Base-by-base conservation (phyloP, 1,140 invertebrate species). In the Drosophila sturtevanti region DNA sequence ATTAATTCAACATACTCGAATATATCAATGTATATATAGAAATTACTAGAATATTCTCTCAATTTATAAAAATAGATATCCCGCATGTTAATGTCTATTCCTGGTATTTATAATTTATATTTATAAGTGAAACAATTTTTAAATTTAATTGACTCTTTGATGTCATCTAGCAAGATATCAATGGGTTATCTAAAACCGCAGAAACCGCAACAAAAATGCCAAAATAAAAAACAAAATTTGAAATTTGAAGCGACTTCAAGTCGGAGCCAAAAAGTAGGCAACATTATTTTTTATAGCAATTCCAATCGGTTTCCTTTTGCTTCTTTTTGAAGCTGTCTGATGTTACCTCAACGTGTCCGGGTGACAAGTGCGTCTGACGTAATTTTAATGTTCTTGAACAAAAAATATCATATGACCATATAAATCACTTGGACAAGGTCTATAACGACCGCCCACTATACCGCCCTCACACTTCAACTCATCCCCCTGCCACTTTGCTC, bases 321-420 rank as follows among this genome's bases (percentile, higher is more conserved):
- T 24, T 52, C 27, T 48, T 62, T 67, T 76, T 76, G 72, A 76
- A 77, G 73, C 69, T 60, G 65, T 76, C 59, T 77, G 73, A 76
- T 51, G 73, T 77, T 69, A 70, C 73, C 27, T 44, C 63, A 75
- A 55, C 67, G 21, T 55, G 63, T 41, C 60, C 67, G 18, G 63
- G 63, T 41, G 72, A 51, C 72, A 56, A 56, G 54, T 56, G 59
- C 75, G 63, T 58, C 56, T 76, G 72, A 76, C 73, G 73, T 56
- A 76, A 69, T 77, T 76, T 77, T 77, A 77, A 77, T 77, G 77
- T 77, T 34, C 56, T 56, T 14, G 9, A 48, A 21, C 41, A 48
- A 21, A 77, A 77, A 77, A 77, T 77, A 77, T 77, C 73, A 77
- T 65, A 64, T 77, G 74, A 77, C 74, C 74, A 70, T 56, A 77